Evolutionary conservation across 2,888 invertebrate genomes (phyloP), one percentile per base, ranked within the genome.

Genomic region (Patella ulyssiponensis): DNA sequence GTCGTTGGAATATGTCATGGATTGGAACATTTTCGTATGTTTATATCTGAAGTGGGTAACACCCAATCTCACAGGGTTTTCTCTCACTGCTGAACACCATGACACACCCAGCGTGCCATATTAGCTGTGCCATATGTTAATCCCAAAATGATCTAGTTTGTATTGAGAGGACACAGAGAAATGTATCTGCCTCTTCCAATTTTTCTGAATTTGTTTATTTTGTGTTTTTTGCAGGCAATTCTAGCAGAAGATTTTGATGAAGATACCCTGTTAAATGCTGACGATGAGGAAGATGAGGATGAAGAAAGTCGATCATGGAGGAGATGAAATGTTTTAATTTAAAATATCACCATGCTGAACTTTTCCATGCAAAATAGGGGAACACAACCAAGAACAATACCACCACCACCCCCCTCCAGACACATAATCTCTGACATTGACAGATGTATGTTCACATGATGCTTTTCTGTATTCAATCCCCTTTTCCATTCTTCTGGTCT

Each of bases 261-360:
- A 87, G 92, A 95, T 76, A 93, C 96, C 27, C 93, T 97, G 15
- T 95, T 95, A 86, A 95, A 95, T 86, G 95, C 95, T 85, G 96
- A 97, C 88, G 97, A 97, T 81, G 97, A 97, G 74, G 97, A 97
- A 71, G 96, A 96, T 17, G 95, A 95, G 72, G 95, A 95, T 81
- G 95, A 95, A 69, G 96, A 96, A 91, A 95, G 96, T 86, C 94
- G 97, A 83, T 96, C 96, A 51, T 97, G 97, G 97, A 93, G 97
- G 83, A 96, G 97, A 82, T 89, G 80, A 84, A 51, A 51, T 23
- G 44, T 44, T 44, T 44, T 44, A 44, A 44, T 44, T 44, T 44
- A 44, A 44, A 7, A 9, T 44, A 9, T 71, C 71, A 33, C n/a
- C 0, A 33, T 9, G 20, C n/a, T 23, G 11, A 64, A 9, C 7